A percentile compares a stretch with the other conserved stretches of the same genome.
Evolutionary conservation across 2,888 invertebrate species (phyloP).

Genomic region (Brenthis hecate): DNA sequence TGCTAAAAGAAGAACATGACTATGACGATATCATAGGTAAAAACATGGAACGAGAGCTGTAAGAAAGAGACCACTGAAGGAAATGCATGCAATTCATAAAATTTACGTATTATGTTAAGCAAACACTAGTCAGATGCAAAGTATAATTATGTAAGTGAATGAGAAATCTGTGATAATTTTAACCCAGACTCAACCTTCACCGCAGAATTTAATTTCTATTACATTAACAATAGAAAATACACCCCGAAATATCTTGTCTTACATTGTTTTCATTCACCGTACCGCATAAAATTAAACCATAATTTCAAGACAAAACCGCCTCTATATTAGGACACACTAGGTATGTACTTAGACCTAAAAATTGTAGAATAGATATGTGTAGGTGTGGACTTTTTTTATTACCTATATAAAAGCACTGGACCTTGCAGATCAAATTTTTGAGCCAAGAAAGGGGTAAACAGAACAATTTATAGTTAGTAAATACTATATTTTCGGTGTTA

Average conservation of each 20-base stretch:
- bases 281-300: slow-evolving; percentile 34
- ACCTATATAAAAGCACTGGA: not conserved
- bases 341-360: slow-evolving; percentile 9
- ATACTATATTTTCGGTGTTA: too few relatives aligned
- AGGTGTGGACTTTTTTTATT: not conserved
- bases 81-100: too few relatives aligned
- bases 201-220: slow-evolving; percentile 18
- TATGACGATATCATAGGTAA: too few relatives aligned
- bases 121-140: too few relatives aligned
- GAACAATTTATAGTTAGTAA: too few relatives aligned
- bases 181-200: slow-evolving; percentile 14
- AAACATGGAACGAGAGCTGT: too few relatives aligned
- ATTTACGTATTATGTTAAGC: not conserved
- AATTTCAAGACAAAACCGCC: slow-evolving; percentile 32
- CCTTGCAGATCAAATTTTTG: too few relatives aligned
- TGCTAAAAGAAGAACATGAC: too few relatives aligned
- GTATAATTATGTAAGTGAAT: not conserved
- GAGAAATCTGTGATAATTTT: not conserved
- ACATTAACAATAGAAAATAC: slow-evolving; percentile 23
- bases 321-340: slow-evolving; percentile 32
- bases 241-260: slow-evolving; percentile 22
- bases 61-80: too few relatives aligned
- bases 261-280: slow-evolving; percentile 29
- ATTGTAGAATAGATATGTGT: not conserved
- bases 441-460: too few relatives aligned